Conservation (phyloP, 2,113 vertebrate species). For the Mesoclemmys tuberculata region DNA sequence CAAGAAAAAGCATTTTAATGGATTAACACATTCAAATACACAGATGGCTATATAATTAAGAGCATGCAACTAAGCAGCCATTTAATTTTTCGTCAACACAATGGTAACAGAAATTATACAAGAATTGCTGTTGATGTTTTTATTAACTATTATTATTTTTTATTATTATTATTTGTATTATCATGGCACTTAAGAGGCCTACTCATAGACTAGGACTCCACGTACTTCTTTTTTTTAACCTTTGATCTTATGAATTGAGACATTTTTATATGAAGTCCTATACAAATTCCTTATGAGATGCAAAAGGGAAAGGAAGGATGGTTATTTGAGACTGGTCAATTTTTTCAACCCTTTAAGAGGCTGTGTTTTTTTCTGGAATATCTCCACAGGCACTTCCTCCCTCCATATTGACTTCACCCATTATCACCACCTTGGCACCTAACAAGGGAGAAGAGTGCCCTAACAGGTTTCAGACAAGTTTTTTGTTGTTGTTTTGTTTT, state of each 20-base stretch:
- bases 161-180: background rate
- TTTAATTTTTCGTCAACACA: background rate
- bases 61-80: background rate
- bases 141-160: background rate
- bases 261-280: background rate
- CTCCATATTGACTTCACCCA: background rate
- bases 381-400: background rate
- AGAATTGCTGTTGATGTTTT: background rate
- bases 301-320: background rate
- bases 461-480: conserved; percentile 6
- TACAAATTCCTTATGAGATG: background rate
- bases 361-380: conserved; percentile 13
- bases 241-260: background rate
- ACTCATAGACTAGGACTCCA: background rate
- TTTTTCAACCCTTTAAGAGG: background rate
- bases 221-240: background rate
- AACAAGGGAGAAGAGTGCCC: background rate
- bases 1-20: background rate
- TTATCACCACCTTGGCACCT: background rate
- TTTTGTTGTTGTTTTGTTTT: background rate
- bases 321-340: background rate
- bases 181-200: background rate
- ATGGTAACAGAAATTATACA: background rate
- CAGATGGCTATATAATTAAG: background rate
- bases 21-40: background rate